phyloP scores from a whole-genome alignment of 2,888 invertebrate species.

The Chironomus tentans region DNA sequence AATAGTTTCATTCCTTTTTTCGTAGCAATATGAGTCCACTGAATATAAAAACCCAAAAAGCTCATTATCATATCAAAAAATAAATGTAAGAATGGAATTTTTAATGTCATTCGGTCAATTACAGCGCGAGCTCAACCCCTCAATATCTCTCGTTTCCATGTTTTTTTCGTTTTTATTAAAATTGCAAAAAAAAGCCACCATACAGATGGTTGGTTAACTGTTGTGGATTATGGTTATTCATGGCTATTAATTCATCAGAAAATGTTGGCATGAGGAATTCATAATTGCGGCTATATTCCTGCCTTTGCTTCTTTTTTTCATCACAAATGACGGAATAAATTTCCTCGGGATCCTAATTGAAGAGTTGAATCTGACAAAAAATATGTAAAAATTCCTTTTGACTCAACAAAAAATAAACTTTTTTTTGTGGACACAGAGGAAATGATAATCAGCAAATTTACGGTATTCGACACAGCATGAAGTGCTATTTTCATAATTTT shows the following conservation, averaged over 20 bases:
- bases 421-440: no score
- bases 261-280: neutral
- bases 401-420: no score
- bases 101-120: constrained; percentile 2
- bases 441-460: no score
- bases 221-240: neutral
- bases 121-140: neutral
- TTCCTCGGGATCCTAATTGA: no score
- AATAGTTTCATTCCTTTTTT: neutral
- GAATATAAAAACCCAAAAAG: neutral
- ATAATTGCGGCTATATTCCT: neutral
- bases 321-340: no score
- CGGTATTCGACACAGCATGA: no score
- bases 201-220: constrained; percentile 2
- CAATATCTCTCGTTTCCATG: no score
- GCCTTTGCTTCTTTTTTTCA: no score
- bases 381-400: no score
- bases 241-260: neutral
- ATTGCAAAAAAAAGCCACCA: constrained; percentile 6
- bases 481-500: no score
- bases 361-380: no score
- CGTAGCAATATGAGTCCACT: neutral
- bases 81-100: neutral
- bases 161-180: neutral
- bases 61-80: constrained; percentile 26